Conservation (phyloP, 2,888 invertebrate species). For the Morinoia aosen region DNA sequence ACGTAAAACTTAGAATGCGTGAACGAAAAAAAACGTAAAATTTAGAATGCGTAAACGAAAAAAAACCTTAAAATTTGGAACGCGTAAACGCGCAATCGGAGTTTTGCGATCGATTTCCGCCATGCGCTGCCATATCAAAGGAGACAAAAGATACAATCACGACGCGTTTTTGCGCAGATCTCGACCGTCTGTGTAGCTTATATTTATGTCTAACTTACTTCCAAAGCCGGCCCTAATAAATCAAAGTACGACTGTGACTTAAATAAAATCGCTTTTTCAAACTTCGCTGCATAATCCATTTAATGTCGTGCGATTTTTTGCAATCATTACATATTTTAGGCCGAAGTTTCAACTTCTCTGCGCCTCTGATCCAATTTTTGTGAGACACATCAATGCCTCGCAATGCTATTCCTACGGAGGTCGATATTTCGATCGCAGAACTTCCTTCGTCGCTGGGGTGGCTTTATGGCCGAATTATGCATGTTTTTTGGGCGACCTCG, state of each 20-base stretch:
- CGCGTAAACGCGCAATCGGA: no score
- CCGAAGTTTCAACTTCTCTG: neutral
- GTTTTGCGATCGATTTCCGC: no score
- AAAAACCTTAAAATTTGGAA: no score
- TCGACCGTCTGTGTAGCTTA: neutral
- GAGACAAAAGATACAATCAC: neutral
- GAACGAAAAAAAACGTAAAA: no score
- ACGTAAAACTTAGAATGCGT: no score
- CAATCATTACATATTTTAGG: slow-evolving; percentile 25
- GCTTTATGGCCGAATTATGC: slow-evolving; percentile 20
- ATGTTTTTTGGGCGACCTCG: neutral
- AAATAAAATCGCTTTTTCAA: slow-evolving; percentile 25
- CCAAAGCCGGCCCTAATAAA: neutral
- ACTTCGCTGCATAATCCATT: slow-evolving; percentile 33
- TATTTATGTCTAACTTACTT: neutral
- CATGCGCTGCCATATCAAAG: neutral
- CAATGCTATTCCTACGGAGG: neutral
- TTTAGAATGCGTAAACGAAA: no score
- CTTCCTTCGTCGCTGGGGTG: neutral
- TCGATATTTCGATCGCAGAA: neutral
- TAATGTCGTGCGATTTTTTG: slow-evolving; percentile 31
- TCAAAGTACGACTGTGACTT: slow-evolving; percentile 12
- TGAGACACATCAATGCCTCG: neutral
- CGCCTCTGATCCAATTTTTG: neutral
- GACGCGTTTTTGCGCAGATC: neutral